phyloP scores from a whole-genome alignment of 2,113 vertebrate genomes.

The Malurus cyaneus region DNA sequence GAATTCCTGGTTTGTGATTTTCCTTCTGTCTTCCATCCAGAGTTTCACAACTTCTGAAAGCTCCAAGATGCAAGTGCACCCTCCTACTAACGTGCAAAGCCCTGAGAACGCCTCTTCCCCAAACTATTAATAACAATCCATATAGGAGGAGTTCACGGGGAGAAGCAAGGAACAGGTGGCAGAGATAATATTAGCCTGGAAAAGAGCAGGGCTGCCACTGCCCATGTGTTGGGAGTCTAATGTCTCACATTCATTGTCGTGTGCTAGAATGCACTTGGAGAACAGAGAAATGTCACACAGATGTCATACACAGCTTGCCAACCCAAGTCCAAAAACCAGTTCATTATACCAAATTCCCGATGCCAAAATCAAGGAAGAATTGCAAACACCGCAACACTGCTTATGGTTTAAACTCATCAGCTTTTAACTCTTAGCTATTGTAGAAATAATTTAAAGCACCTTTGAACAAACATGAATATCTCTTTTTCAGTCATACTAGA shows the following conservation, averaged over 20 bases:
- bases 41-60: not conserved
- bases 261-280: conserved; percentile 56
- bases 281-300: conserved; percentile 63
- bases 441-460: not conserved
- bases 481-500: not conserved
- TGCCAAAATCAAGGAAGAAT: not conserved
- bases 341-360: not conserved
- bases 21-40: not conserved
- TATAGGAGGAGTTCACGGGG: conserved; percentile 69
- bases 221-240: not conserved
- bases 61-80: not conserved
- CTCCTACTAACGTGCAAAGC: not conserved
- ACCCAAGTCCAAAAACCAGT: not conserved
- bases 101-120: conserved; percentile 19
- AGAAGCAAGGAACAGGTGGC: conserved; percentile 83
- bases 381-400: not conserved
- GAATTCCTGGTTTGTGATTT: not conserved
- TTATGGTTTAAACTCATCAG: not conserved
- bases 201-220: conserved; percentile 77
- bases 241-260: conserved; percentile 64
- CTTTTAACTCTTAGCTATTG: not conserved
- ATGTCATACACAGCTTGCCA: not conserved
- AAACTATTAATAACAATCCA: conserved; percentile 82
- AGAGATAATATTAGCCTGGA: conserved; percentile 81
- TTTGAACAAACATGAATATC: not conserved